Evolutionary conservation across 2,113 vertebrate species (phyloP).

Genomic region (Xiphias gladius): DNA sequence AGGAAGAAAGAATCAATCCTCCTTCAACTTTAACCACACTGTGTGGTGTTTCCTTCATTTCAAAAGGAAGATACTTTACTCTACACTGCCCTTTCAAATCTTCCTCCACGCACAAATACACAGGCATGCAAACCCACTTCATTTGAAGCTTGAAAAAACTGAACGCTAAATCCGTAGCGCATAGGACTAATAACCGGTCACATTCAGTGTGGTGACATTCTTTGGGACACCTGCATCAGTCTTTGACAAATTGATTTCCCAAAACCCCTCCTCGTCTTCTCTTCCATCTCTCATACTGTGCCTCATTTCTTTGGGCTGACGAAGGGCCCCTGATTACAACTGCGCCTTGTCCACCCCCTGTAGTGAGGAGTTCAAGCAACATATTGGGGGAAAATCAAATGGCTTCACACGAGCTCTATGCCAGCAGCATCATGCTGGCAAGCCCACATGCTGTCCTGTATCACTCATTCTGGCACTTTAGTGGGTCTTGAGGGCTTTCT

Average conservation of each 20-base stretch:
- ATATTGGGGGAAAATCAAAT: constrained; percentile 53
- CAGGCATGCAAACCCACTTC: constrained; percentile 24
- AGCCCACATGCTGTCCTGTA: constrained; percentile 25
- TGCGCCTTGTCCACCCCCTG: constrained; percentile 59
- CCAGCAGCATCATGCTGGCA: constrained; percentile 28
- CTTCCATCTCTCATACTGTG: constrained; percentile 30
- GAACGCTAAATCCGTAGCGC: constrained; percentile 56
- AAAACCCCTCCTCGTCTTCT: constrained; percentile 28
- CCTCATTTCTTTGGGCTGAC: constrained; percentile 57
- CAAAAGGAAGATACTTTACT: neutral
- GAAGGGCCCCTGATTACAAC: constrained; percentile 72
- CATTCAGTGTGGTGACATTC: constrained; percentile 53
- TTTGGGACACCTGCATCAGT: constrained; percentile 19
- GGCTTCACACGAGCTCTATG: constrained; percentile 11
- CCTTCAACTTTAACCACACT: neutral
- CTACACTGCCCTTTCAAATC: neutral
- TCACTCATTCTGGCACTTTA: constrained; percentile 42
- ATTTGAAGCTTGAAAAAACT: constrained; percentile 45
- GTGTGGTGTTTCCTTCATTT: constrained; percentile 8
- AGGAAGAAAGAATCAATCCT: neutral
- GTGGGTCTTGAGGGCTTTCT: neutral
- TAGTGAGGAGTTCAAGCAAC: constrained; percentile 33
- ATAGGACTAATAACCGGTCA: constrained; percentile 61
- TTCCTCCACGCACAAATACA: neutral
- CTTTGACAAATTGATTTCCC: constrained; percentile 71